Evolutionary conservation across 2,888 invertebrate genomes (phyloP).

Genomic region (Cyrtodaria siliqua): DNA sequence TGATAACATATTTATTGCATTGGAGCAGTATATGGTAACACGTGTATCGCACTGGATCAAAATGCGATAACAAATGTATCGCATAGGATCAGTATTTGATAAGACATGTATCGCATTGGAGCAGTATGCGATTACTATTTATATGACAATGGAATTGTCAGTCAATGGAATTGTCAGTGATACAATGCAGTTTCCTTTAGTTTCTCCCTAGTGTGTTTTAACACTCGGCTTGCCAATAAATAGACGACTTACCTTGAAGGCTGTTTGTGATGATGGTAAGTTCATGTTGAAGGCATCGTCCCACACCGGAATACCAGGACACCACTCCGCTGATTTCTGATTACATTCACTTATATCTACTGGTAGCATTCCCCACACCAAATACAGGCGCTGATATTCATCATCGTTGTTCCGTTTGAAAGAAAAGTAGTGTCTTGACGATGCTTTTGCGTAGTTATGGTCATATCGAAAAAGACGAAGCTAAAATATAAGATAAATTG

Average conservation of each 20-base stretch:
- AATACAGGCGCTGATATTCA: constrained; percentile 67
- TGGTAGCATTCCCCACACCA: constrained; percentile 76
- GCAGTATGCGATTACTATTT: too few relatives aligned
- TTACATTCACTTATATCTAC: constrained; percentile 68
- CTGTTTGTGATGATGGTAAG: constrained; percentile 73
- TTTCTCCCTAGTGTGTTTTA: too few relatives aligned
- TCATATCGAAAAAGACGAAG: constrained; percentile 65
- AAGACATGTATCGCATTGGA: too few relatives aligned
- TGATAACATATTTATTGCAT: too few relatives aligned
- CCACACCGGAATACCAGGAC: constrained; percentile 75
- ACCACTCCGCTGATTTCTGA: constrained; percentile 67
- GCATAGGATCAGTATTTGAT: too few relatives aligned
- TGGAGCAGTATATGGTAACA: too few relatives aligned
- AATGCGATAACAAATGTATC: too few relatives aligned
- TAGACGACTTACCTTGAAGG: constrained; percentile 79
- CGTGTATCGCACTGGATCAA: too few relatives aligned
- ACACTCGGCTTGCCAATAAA: too few relatives aligned
- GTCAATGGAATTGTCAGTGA: too few relatives aligned
- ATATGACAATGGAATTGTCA: too few relatives aligned
- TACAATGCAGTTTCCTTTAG: too few relatives aligned
- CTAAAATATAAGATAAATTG: constrained; percentile 56
- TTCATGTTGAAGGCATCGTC: constrained; percentile 79
- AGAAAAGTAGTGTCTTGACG: constrained; percentile 61
- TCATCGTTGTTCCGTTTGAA: constrained; percentile 72
- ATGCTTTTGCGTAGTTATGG: constrained; percentile 75